Evolutionary conservation across 2,888 invertebrate genomes (phyloP).

Genomic region (Plemyria rubiginata): DNA sequence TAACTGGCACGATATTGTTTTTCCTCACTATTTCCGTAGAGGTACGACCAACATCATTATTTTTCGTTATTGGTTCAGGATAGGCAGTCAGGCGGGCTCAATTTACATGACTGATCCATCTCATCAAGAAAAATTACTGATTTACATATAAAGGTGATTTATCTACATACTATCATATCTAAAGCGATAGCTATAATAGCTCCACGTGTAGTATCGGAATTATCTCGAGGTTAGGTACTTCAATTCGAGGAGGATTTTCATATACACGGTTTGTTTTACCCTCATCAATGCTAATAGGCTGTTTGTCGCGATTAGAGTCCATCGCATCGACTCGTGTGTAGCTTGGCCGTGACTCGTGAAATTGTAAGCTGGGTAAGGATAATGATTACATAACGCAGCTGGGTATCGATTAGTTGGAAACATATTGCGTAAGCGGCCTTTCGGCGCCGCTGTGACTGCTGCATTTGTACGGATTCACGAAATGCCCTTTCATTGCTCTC

Average conservation of each 20-base stretch:
- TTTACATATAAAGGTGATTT: neutral
- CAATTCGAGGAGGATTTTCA: neutral
- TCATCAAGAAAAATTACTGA: neutral
- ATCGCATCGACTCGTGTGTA: slow-evolving; percentile 19
- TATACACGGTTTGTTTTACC: slow-evolving; percentile 16
- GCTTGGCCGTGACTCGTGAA: slow-evolving; percentile 21
- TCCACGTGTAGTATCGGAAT: neutral
- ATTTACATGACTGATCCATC: neutral
- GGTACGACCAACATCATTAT: slow-evolving; percentile 30
- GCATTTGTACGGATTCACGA: slow-evolving; percentile 73
- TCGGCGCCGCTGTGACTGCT: slow-evolving; percentile 48
- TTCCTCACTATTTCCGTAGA: slow-evolving; percentile 55
- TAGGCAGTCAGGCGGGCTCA: neutral
- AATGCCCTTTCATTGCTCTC: slow-evolving; percentile 50
- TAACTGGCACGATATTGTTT: slow-evolving; percentile 62
- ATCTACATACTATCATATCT: too few relatives aligned
- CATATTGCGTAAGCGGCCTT: slow-evolving; percentile 67
- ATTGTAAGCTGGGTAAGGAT: slow-evolving; percentile 47
- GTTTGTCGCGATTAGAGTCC: slow-evolving; percentile 25
- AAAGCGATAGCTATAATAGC: neutral
- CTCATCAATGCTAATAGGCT: slow-evolving; percentile 27
- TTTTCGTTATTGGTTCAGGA: slow-evolving; percentile 11
- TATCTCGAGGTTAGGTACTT: neutral
- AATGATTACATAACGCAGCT: slow-evolving; percentile 59
- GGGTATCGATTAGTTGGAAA: slow-evolving; percentile 62